Evolutionary conservation across 2,113 vertebrate genomes (phyloP).

Genomic region (Perccottus glenii): DNA sequence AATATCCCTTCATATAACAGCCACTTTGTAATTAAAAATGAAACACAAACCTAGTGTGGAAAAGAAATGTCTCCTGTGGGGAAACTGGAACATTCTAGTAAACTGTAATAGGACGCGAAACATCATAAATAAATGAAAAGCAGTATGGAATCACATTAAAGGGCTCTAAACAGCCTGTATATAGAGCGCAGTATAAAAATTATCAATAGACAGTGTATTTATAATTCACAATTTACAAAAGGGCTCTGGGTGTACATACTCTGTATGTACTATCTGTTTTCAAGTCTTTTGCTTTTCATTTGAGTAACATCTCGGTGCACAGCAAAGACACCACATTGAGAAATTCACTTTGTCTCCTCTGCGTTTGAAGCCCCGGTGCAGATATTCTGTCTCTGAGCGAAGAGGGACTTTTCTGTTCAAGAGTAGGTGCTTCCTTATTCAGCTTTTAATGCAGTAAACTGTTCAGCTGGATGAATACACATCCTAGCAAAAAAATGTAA

Average conservation of each 20-base stretch:
- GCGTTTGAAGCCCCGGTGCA: conserved; percentile 54
- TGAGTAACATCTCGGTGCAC: conserved; percentile 31
- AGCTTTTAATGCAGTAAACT: conserved; percentile 38
- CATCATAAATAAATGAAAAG: conserved; percentile 44
- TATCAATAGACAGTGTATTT: conserved; percentile 31
- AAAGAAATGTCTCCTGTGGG: conserved; percentile 41
- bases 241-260: conserved; percentile 18
- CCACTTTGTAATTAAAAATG: conserved; percentile 58
- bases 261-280: conserved; percentile 17
- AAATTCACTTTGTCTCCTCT: conserved; percentile 65
- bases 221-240: conserved; percentile 29
- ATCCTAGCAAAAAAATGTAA: conserved; percentile 24
- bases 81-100: conserved; percentile 31
- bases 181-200: conserved; percentile 14
- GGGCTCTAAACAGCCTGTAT: conserved; percentile 29
- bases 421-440: conserved; percentile 41
- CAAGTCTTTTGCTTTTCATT: conserved; percentile 33
- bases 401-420: conserved; percentile 40
- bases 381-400: conserved; percentile 51
- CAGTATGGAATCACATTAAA: conserved; percentile 39
- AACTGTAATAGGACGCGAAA: conserved; percentile 35
- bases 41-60: conserved; percentile 43
- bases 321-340: conserved; percentile 40
- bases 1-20: conserved; percentile 44
- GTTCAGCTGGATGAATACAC: conserved; percentile 43